Base-by-base conservation (phyloP, 2,888 invertebrate genomes). In the Dorcus hopei region DNA sequence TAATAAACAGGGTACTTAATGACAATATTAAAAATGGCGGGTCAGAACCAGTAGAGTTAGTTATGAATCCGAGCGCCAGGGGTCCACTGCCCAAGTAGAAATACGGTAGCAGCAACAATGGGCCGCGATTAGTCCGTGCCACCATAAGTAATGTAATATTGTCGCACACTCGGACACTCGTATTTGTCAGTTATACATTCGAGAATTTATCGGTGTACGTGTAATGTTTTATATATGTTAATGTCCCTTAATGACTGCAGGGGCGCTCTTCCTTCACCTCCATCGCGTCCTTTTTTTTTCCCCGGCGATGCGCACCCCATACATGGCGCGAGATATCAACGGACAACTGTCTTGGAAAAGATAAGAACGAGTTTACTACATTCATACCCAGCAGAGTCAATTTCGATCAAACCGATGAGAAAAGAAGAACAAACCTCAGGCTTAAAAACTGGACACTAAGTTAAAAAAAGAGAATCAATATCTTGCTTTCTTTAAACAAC, bases 91-190 rank as follows among this genome's bases (percentile, higher is more conserved):
- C 75, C 77, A 76, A 76, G 76, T 73, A 67, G 75, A 75, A 72
- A 74, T 74, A 77, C 77, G 72, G 77, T 76, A 77, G 77, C 77
- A 69, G 68, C 71, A 71, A 75, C 75, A 76, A 76, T 75, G 66
- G 65, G 52, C 56, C 48, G 64, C 65, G 64, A 66, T 66, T 66
- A 69, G 69, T 69, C 65, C 65, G 68, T 69, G 69, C 68, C 69
- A 68, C 59, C 58, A 65, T 68, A 69, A 68, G 69, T 69, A 69
- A 69, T 68, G 69, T 69, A 69, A 69, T 68, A 68, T 69, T 68
- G 69, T 69, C 69, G 65, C 66, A 66, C 61, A 56, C 65, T 54
- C 57, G 64, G 69, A 68, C 69, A 67, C 65, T 54, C 61, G 57
- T 66, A 69, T 69, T 69, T 69, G 66, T 69, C 68, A 67, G 66